Conservation (phyloP, 2,888 invertebrate genomes). For the Trissonchulus latispiculum region DNA sequence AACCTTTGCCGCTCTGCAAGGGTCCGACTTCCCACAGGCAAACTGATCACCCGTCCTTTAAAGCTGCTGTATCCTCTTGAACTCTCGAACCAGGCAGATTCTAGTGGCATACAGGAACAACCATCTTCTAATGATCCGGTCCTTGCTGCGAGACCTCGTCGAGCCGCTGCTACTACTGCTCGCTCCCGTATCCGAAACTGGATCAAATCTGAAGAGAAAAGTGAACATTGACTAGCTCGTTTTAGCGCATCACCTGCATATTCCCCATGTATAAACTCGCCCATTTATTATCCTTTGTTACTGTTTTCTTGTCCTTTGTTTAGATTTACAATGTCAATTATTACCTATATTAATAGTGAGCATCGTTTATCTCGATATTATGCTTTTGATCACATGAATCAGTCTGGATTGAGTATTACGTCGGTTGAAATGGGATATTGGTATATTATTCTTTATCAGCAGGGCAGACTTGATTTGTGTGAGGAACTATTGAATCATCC, state of each 20-base stretch:
- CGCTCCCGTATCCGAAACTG: too few relatives aligned
- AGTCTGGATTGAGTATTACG: background rate
- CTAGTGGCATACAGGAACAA: too few relatives aligned
- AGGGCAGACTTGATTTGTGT: background rate
- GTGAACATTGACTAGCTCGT: too few relatives aligned
- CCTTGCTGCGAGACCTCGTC: too few relatives aligned
- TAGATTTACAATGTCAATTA: background rate
- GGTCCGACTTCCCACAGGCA: conserved; percentile 1
- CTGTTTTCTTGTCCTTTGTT: too few relatives aligned
- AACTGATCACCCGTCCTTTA: background rate
- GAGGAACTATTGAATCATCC: background rate
- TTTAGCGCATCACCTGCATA: too few relatives aligned
- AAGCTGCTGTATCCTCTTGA: conserved; percentile 14
- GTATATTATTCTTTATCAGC: conserved; percentile 6
- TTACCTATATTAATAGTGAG: conserved; percentile 1
- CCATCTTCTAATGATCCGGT: too few relatives aligned
- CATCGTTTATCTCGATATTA: conserved; percentile 1
- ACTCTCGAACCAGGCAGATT: too few relatives aligned
- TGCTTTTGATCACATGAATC: background rate
- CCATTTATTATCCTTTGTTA: too few relatives aligned
- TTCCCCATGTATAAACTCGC: too few relatives aligned
- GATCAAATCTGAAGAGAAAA: too few relatives aligned
- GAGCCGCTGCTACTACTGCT: too few relatives aligned
- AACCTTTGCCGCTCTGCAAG: conserved; percentile 9
- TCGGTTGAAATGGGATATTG: conserved; percentile 12